Percentiles rank a stretch among this genome's conserved stretches.
phyloP scores from a whole-genome alignment of 2,888 invertebrate genomes.

The Calameuta filiformis region DNA sequence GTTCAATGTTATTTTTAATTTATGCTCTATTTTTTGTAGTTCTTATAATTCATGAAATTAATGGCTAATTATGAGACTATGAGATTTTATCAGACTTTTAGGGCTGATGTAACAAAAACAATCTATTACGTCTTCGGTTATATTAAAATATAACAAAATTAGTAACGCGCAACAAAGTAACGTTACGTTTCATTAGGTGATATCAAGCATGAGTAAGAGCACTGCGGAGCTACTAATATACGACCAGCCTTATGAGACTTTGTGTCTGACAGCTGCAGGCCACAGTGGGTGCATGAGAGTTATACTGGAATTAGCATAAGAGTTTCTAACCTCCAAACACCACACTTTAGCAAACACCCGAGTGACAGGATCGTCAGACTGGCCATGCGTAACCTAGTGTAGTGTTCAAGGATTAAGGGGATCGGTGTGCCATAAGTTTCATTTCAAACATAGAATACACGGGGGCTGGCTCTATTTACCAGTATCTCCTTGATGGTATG shows the following conservation, averaged over 20 bases:
- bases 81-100: not conserved
- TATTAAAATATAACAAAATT: not conserved
- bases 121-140: not conserved
- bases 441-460: not conserved
- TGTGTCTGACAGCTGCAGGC: not conserved
- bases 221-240: not conserved
- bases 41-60: not conserved
- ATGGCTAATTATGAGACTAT: not conserved
- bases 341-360: too few species aligned
- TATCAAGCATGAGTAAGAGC: not conserved
- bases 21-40: not conserved
- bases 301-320: too few species aligned
- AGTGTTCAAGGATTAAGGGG: too few species aligned
- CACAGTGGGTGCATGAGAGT: not conserved
- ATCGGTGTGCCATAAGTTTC: not conserved
- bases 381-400: too few species aligned
- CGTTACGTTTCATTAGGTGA: not conserved
- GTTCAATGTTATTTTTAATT: not conserved
- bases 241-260: not conserved
- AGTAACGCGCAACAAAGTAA: not conserved
- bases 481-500: not conserved
- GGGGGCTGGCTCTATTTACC: not conserved
- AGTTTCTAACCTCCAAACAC: too few species aligned
- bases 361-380: too few species aligned
- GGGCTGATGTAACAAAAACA: not conserved